Evolutionary conservation across 2,888 invertebrate genomes (phyloP).

Genomic region (Pristionchus mayeri): DNA sequence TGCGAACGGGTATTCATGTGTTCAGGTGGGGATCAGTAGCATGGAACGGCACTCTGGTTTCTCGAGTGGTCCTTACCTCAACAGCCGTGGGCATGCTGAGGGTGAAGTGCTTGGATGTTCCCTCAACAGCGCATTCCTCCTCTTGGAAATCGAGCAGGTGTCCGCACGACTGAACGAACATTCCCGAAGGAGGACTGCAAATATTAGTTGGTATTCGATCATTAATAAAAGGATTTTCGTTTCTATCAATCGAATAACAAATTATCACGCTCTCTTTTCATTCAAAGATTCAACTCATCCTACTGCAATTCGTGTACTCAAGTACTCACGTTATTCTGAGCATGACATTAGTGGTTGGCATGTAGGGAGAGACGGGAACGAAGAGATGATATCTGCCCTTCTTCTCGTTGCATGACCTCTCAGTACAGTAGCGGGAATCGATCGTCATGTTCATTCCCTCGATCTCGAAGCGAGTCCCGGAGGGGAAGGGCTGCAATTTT

Average conservation of each 20-base stretch:
- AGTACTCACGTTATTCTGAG: slow-evolving; percentile 61
- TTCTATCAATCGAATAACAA: too few species aligned
- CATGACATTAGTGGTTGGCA: slow-evolving; percentile 63
- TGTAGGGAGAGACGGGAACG: slow-evolving; percentile 69
- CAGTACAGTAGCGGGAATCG: slow-evolving; percentile 67
- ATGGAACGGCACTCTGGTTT: too few species aligned
- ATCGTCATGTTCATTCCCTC: slow-evolving; percentile 66
- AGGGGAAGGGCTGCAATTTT: slow-evolving; percentile 46
- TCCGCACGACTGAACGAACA: slow-evolving; percentile 70
- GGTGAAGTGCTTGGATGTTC: neutral
- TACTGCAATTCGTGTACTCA: too few species aligned
- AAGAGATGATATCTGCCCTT: slow-evolving; percentile 68
- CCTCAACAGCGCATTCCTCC: slow-evolving; percentile 53
- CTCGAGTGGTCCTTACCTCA: slow-evolving; percentile 16
- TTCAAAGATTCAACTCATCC: too few species aligned
- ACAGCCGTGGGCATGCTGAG: slow-evolving; percentile 26
- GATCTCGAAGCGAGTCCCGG: slow-evolving; percentile 63
- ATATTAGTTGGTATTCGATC: too few species aligned
- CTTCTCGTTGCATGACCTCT: slow-evolving; percentile 64
- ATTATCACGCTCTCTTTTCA: too few species aligned
- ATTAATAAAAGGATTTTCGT: too few species aligned
- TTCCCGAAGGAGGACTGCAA: slow-evolving; percentile 61
- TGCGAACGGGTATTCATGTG: too few species aligned
- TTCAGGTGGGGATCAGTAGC: neutral
- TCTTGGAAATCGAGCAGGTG: slow-evolving; percentile 64